Conservation (phyloP, 2,113 vertebrate genomes). For the Tenebrosternarchus preto region DNA sequence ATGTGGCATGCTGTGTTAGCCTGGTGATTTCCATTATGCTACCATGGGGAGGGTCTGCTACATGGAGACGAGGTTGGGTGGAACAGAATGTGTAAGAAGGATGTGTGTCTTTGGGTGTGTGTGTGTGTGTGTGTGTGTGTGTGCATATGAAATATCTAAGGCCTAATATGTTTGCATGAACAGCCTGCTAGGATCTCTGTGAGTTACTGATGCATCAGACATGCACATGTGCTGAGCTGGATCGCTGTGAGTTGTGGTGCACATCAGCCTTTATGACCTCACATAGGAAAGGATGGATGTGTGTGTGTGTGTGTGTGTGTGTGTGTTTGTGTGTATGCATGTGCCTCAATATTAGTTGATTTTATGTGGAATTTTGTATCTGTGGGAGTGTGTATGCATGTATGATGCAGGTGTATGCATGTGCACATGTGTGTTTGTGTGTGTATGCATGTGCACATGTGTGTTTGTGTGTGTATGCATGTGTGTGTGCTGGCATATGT, state of each 20-base stretch:
- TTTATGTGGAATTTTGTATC: neutral
- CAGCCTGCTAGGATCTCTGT: no score
- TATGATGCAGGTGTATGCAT: neutral
- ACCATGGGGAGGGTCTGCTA: neutral
- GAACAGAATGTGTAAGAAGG: neutral
- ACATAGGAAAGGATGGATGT: neutral
- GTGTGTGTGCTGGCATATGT: neutral
- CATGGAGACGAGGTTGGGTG: neutral
- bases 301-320: neutral
- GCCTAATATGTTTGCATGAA: no score
- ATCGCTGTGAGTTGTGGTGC: no score
- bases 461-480: no score
- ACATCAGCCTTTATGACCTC: no score
- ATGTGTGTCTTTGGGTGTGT: slow-evolving; percentile 1
- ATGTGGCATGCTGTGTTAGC: slow-evolving; percentile 29
- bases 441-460: neutral
- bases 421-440: neutral
- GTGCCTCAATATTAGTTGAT: neutral
- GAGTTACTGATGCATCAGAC: no score
- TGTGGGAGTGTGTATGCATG: neutral
- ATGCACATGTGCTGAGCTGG: no score
- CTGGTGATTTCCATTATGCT: slow-evolving; percentile 19
- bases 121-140: neutral
- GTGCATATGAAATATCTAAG: neutral
- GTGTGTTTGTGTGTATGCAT: neutral